phyloP scores from a whole-genome alignment of 2,113 vertebrate genomes.

The Salvelinus fontinalis region DNA sequence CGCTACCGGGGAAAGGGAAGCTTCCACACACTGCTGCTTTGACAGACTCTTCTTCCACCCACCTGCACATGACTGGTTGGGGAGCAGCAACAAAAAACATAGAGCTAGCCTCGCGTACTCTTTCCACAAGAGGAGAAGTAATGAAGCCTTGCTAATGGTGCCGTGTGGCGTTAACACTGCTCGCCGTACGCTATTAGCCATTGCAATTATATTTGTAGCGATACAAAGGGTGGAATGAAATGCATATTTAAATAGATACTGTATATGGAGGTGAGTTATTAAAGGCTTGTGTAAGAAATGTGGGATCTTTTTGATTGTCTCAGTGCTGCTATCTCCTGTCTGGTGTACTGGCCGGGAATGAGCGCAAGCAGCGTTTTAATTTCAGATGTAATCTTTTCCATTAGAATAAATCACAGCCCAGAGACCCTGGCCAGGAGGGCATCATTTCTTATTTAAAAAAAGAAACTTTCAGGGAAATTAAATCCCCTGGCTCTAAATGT shows the following conservation, averaged over 20 bases:
- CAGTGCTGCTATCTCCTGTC: slow-evolving; percentile 27
- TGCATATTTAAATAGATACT: slow-evolving; percentile 24
- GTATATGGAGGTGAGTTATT: slow-evolving; percentile 31
- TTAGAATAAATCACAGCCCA: slow-evolving; percentile 58
- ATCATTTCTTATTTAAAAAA: slow-evolving; percentile 39
- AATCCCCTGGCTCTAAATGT: slow-evolving; percentile 42
- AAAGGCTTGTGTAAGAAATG: slow-evolving; percentile 30
- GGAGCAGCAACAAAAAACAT: slow-evolving; percentile 23
- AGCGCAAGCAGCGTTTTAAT: slow-evolving; percentile 50
- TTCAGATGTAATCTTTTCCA: slow-evolving; percentile 63
- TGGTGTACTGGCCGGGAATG: slow-evolving; percentile 34
- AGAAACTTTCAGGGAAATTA: slow-evolving; percentile 34
- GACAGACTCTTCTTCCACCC: slow-evolving; percentile 16
- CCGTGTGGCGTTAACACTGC: slow-evolving; percentile 2
- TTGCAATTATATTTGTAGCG: slow-evolving; percentile 30
- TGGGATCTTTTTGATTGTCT: slow-evolving; percentile 47
- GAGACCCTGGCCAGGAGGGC: slow-evolving; percentile 36
- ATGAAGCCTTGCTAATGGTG: slow-evolving; percentile 2
- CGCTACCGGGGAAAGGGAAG: slow-evolving; percentile 32
- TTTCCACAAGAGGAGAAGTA: slow-evolving; percentile 2
- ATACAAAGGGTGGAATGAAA: slow-evolving; percentile 17
- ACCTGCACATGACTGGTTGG: slow-evolving; percentile 10
- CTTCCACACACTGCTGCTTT: slow-evolving; percentile 27
- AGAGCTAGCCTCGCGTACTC: not conserved
- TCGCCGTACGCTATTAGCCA: slow-evolving; percentile 35